Percentiles rank a stretch among this genome's conserved stretches.
These are phyloP conservation scores for Gavialis gangeticus DNA, from an alignment of 2,113 vertebrate genomes.

Conservation along the genomic window DNA sequence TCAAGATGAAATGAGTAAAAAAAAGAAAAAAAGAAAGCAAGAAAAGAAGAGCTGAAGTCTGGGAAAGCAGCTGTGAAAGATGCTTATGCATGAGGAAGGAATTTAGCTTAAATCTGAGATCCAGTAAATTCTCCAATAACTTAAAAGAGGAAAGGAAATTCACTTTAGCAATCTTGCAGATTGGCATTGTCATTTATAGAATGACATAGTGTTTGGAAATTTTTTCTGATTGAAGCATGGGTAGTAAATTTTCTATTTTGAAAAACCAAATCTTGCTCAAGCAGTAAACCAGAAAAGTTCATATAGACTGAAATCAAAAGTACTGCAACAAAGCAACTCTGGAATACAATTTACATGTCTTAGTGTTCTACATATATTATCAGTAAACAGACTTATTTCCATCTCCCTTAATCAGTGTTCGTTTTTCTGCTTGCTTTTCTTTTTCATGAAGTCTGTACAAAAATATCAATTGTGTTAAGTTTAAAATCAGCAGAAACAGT, in stretches of 20 bases:
- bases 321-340: background rate
- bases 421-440: slow-evolving; percentile 35
- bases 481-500: background rate
- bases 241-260: background rate
- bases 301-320: slow-evolving; percentile 39
- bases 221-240: background rate
- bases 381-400: slow-evolving; percentile 45
- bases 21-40: too few species aligned
- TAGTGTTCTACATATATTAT: background rate
- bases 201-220: background rate
- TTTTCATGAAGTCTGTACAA: background rate
- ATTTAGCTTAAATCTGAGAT: slow-evolving; percentile 51
- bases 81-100: background rate
- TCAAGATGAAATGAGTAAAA: slow-evolving; percentile 52
- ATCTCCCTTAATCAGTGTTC: slow-evolving; percentile 42
- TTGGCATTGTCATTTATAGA: background rate
- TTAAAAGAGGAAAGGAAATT: slow-evolving; percentile 1
- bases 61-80: slow-evolving; percentile 41
- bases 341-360: slow-evolving; percentile 18
- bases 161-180: background rate
- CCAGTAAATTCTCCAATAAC: slow-evolving; percentile 15
- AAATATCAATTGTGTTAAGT: background rate
- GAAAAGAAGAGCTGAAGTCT: slow-evolving; percentile 37
- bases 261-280: background rate
- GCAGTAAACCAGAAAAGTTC: background rate